These are phyloP conservation scores for Gortyna flavago DNA, from an alignment of 2,888 invertebrate species.

Conservation along the genomic window DNA sequence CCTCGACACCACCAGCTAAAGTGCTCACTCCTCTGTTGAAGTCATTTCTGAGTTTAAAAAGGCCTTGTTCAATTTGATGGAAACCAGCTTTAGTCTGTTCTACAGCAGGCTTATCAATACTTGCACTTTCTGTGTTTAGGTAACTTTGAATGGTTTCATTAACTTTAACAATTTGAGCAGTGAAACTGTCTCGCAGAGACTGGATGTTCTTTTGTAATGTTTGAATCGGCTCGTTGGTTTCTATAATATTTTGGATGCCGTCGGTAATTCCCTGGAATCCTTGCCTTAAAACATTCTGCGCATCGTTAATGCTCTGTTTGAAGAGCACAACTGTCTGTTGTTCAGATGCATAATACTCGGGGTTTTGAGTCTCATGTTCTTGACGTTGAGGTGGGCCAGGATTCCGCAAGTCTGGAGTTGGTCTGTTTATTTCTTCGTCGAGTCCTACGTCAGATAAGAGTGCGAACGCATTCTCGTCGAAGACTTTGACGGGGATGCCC, in stretches of 20 bases:
- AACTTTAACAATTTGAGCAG: conserved; percentile 77
- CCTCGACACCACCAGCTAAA: conserved; percentile 77
- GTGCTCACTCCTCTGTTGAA: conserved; percentile 78
- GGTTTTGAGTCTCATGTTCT: conserved; percentile 85
- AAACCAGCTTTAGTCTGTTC: conserved; percentile 67
- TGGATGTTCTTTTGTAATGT: conserved; percentile 76
- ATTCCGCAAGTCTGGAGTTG: conserved; percentile 79
- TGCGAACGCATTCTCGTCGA: conserved; percentile 73
- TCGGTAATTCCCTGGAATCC: conserved; percentile 76
- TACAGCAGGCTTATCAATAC: conserved; percentile 45
- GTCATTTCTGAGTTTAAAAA: conserved; percentile 75
- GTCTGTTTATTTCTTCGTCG: conserved; percentile 75
- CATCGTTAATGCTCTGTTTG: conserved; percentile 76
- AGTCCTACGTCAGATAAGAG: conserved; percentile 69
- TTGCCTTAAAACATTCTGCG: conserved; percentile 71
- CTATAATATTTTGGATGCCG: conserved; percentile 76
- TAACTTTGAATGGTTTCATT: conserved; percentile 76
- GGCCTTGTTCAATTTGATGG: conserved; percentile 68
- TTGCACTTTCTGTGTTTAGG: conserved; percentile 66
- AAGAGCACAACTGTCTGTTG: conserved; percentile 72
- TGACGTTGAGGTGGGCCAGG: conserved; percentile 85
- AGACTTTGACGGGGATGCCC: conserved; percentile 81
- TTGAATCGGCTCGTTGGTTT: conserved; percentile 75
- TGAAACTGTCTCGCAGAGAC: conserved; percentile 76
- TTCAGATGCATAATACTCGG: conserved; percentile 75